Base-by-base conservation (phyloP, 2,113 vertebrate species). In the Cavia aperea region DNA sequence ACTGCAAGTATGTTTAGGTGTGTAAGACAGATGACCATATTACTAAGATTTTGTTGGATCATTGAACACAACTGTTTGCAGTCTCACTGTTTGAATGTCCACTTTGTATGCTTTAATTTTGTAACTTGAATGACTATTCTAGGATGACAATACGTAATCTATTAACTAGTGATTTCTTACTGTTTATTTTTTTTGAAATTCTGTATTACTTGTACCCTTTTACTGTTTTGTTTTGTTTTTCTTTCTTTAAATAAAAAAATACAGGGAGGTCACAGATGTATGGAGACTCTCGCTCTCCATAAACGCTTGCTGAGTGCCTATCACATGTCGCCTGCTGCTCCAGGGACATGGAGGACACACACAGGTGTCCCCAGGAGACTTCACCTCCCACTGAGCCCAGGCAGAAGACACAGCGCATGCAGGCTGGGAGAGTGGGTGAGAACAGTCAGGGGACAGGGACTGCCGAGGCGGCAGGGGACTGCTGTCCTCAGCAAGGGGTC, bases 311-410 rank as follows among this genome's bases (percentile, higher is more conserved):
- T 10, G 33, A 60, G 86, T 1, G 33, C 36, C 56, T 19, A 0
- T 13, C 1, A 19, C 0, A 1, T 1, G n/a, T 29, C 16, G 4
- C 8, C 39, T 1, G 7, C 49, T 7, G 56, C 26, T 13, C 13
- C 14, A 24, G 39, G 39, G 73, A 51, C 43, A 29, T 1, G n/a
- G 2, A 5, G 46, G 60, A 18, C n/a, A 33, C 36, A 31, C 0
- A 18, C 1, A 0, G 56, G 26, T 51, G 49, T 16, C 43, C 7
- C 39, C 12, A 54, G 65, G 19, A n/a, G 90, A 58, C 24, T 5
- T 24, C 15, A 36, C 66, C 4, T 23, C 18, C 46, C 43, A 0
- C 0, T 0, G 16, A 19, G 51, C 36, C 16, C 12, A 75, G 43
- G 31, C 0, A 39, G 82, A 54, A 39, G 88, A 51, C 2, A 9